phyloP scores from a whole-genome alignment of 2,888 invertebrate genomes.

The Tenthredo notha region DNA sequence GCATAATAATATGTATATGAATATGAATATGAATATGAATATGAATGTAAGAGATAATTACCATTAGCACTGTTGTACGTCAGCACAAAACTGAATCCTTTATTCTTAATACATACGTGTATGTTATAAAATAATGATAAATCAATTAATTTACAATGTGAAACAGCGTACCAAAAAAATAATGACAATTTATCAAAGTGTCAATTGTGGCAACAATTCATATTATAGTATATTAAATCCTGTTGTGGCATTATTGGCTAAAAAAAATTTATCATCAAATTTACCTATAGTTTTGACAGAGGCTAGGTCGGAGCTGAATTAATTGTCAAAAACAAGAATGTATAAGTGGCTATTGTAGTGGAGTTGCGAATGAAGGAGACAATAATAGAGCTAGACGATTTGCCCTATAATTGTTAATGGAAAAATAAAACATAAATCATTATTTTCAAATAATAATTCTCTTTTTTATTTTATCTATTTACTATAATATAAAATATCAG shows the following conservation, averaged over 20 bases:
- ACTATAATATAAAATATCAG: background rate
- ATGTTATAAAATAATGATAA: conserved; percentile 28
- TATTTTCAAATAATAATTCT: conserved; percentile 37
- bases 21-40: conserved; percentile 20
- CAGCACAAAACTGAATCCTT: conserved; percentile 61
- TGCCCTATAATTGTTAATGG: conserved; percentile 62
- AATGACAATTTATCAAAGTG: background rate
- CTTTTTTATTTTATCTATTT: background rate
- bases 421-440: conserved; percentile 44
- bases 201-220: background rate
- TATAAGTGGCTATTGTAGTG: conserved; percentile 8
- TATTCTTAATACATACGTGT: conserved; percentile 65
- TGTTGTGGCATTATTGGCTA: background rate
- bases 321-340: conserved; percentile 18
- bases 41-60: conserved; percentile 57
- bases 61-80: conserved; percentile 57
- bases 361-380: conserved; percentile 68
- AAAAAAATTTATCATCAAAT: conserved; percentile 44
- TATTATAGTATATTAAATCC: background rate
- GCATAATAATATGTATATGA: conserved; percentile 13
- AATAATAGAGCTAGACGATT: conserved; percentile 72
- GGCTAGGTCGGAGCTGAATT: conserved; percentile 58
- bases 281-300: conserved; percentile 63
- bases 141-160: background rate
- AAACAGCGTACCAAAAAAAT: background rate